Conservation (phyloP, 1,140 invertebrate genomes). For the Paraescarpia echinospica region DNA sequence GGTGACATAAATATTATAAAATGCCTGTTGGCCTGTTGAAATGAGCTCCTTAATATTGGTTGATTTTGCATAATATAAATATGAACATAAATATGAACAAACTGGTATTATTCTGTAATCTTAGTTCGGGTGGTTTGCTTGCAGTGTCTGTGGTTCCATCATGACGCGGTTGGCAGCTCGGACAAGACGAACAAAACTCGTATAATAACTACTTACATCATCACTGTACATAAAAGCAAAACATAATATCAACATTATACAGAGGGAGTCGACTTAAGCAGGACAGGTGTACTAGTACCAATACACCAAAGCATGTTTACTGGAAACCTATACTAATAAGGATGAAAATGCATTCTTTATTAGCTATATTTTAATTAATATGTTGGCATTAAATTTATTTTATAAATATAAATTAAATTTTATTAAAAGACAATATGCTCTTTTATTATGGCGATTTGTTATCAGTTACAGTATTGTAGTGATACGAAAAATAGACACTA, state of each 20-base stretch:
- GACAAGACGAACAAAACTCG: not conserved
- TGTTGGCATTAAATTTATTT: not conserved
- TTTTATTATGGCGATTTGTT: no score
- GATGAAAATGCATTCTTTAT: not conserved
- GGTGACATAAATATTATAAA: not conserved
- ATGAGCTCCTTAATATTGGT: no score
- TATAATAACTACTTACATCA: not conserved
- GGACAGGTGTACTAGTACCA: not conserved
- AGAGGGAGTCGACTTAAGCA: not conserved
- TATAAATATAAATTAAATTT: not conserved
- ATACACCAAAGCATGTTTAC: not conserved
- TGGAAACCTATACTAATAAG: not conserved
- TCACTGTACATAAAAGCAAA: not conserved
- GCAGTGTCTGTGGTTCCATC: not conserved
- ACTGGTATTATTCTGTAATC: not conserved
- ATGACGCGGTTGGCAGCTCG: not conserved
- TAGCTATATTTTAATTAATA: not conserved
- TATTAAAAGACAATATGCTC: not conserved
- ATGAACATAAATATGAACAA: not conserved
- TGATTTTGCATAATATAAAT: not conserved
- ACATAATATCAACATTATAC: not conserved
- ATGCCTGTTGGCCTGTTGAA: not conserved
- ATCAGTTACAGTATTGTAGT: no score
- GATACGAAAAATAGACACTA: no score
- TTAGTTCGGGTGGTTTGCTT: not conserved